A percentile compares a stretch with the other conserved stretches of the same genome.
These are phyloP conservation scores for Leucophenga maculata DNA, from an alignment of 2,888 invertebrate species.

Conservation along the genomic window DNA sequence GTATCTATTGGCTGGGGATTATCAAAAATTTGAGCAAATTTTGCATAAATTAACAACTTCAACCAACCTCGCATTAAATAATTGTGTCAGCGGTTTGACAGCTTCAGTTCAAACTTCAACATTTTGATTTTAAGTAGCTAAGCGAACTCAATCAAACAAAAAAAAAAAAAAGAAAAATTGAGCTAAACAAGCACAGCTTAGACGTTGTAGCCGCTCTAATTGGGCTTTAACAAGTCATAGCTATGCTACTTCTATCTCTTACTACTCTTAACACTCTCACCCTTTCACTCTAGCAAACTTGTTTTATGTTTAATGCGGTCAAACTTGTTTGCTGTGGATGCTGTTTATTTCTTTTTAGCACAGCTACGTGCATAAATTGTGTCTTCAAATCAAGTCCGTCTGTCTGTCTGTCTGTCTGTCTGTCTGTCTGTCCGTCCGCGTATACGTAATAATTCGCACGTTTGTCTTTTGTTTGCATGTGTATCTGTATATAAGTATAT, in stretches of 20 bases:
- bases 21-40: too few species aligned
- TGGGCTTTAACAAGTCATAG: too few species aligned
- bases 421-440: conserved; percentile 34
- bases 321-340: conserved; percentile 23
- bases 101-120: conserved; percentile 12
- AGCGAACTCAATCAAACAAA: not conserved
- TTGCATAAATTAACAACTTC: not conserved
- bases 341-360: conserved; percentile 43
- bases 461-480: too few species aligned
- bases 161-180: not conserved
- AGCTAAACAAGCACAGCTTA: too few species aligned
- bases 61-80: not conserved
- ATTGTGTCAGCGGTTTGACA: conserved; percentile 10
- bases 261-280: conserved; percentile 35
- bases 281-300: not conserved
- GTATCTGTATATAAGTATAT: too few species aligned
- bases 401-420: conserved; percentile 22
- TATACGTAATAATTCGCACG: conserved; percentile 55
- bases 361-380: conserved; percentile 24
- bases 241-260: not conserved
- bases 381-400: conserved; percentile 30
- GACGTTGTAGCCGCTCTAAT: too few species aligned
- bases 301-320: conserved; percentile 21
- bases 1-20: too few species aligned
- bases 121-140: not conserved